phyloP scores from a whole-genome alignment of 2,113 vertebrate species.

The Chinchilla lanigera region DNA sequence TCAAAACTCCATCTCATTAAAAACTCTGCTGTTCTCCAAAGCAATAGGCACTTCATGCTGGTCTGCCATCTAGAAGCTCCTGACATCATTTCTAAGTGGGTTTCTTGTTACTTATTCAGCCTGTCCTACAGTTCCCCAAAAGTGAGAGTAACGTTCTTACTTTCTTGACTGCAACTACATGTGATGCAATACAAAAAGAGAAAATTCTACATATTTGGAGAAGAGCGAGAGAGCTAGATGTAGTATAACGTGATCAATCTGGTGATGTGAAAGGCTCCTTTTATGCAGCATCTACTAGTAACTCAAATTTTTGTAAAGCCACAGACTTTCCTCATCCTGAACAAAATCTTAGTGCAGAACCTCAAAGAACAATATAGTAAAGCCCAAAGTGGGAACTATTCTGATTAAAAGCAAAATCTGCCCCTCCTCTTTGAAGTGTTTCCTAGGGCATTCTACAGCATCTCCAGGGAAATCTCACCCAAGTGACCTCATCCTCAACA shows the following conservation, averaged over 20 bases:
- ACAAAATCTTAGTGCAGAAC: conserved; percentile 28
- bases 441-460: neutral
- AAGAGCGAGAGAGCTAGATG: neutral
- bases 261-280: neutral
- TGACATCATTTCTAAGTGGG: neutral
- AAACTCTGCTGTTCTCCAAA: neutral
- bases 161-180: neutral
- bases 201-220: neutral
- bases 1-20: neutral
- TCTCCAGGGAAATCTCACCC: neutral
- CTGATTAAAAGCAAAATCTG: conserved; percentile 22
- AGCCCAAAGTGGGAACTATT: neutral
- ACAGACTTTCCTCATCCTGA: neutral
- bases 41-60: neutral
- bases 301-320: conserved; percentile 23
- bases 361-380: neutral
- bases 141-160: neutral
- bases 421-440: neutral
- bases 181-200: neutral
- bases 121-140: neutral
- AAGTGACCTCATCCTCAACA: neutral
- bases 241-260: neutral
- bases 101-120: conserved; percentile 5
- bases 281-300: neutral
- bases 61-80: neutral